These are phyloP conservation scores for Phoxinus phoxinus DNA, from an alignment of 2,113 vertebrate species.

Conservation along the genomic window DNA sequence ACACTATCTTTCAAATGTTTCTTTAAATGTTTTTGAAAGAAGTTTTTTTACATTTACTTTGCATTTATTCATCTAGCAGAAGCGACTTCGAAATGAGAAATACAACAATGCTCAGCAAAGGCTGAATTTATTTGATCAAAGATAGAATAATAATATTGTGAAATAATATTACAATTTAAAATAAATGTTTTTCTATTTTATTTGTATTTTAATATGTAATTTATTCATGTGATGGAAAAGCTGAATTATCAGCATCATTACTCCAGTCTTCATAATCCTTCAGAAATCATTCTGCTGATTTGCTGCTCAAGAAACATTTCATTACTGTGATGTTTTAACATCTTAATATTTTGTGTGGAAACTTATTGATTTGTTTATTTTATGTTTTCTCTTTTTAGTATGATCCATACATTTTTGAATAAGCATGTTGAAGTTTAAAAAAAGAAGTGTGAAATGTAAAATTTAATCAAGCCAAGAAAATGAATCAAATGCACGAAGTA, in stretches of 20 bases:
- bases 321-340: not conserved
- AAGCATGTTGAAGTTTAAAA: not conserved
- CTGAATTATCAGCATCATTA: too few relatives aligned
- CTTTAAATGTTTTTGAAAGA: too few relatives aligned
- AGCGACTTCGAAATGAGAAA: too few relatives aligned
- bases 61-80: too few relatives aligned
- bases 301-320: not conserved
- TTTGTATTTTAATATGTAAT: not conserved
- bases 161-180: not conserved
- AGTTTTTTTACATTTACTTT: too few relatives aligned
- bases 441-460: conserved; percentile 2
- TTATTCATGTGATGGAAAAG: too few relatives aligned
- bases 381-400: not conserved
- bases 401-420: conserved; percentile 1
- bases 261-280: not conserved
- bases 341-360: not conserved
- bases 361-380: not conserved
- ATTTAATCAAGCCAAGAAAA: not conserved
- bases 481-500: conserved; percentile 18
- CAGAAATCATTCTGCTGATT: not conserved
- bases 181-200: too few relatives aligned
- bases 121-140: not conserved
- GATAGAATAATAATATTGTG: not conserved
- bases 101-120: not conserved
- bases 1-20: not conserved